These are phyloP conservation scores for Actinopyga echinites DNA, from an alignment of 53 echinoderm and acorn worm species.

Conservation along the genomic window DNA sequence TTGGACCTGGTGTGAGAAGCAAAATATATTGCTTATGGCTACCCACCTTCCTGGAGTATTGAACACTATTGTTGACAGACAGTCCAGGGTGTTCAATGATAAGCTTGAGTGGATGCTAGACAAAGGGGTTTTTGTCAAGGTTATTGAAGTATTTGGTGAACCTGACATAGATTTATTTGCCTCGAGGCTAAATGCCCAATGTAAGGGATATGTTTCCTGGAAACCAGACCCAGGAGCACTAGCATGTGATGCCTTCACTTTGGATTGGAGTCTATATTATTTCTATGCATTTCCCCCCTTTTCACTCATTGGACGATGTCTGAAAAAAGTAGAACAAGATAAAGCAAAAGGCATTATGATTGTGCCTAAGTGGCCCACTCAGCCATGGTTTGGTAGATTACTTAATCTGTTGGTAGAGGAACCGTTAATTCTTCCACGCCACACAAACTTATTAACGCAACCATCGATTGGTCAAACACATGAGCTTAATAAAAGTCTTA, in stretches of 20 bases:
- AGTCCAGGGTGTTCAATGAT: slow-evolving; percentile 53
- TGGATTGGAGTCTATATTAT: slow-evolving; percentile 20
- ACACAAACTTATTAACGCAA: background rate
- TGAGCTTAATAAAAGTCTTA: background rate
- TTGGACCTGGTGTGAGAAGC: slow-evolving; percentile 40
- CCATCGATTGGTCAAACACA: background rate
- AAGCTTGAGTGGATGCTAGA: slow-evolving; percentile 56
- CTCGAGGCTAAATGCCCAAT: slow-evolving; percentile 46
- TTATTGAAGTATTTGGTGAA: background rate
- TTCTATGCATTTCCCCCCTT: slow-evolving; percentile 12
- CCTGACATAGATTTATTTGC: slow-evolving; percentile 55
- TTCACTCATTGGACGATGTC: background rate
- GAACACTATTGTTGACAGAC: slow-evolving; percentile 46
- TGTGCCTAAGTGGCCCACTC: background rate
- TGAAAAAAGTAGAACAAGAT: background rate
- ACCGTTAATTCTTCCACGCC: background rate
- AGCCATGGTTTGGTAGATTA: background rate
- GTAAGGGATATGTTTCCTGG: slow-evolving; percentile 39
- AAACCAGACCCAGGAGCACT: slow-evolving; percentile 47
- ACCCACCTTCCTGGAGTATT: slow-evolving; percentile 45
- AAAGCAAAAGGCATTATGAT: background rate
- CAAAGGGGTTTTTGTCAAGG: background rate
- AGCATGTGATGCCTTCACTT: slow-evolving; percentile 47
- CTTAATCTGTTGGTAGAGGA: background rate
- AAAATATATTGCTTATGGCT: slow-evolving; percentile 48